Conservation (phyloP, 2,888 invertebrate species). For the Patella ulyssiponensis region DNA sequence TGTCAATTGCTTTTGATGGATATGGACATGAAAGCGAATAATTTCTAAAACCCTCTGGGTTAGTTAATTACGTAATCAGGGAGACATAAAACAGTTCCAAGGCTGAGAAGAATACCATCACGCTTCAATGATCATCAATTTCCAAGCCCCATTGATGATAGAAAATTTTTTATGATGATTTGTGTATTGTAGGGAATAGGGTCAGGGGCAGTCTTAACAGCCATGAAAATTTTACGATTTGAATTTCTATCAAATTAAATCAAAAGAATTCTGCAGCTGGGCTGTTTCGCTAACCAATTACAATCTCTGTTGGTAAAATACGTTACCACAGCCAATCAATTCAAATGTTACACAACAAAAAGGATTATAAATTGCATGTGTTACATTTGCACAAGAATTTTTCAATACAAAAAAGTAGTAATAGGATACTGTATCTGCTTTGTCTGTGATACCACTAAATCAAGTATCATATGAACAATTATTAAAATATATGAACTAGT, state of each 20-base stretch:
- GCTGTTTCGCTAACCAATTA: not conserved
- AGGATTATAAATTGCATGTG: too few species aligned
- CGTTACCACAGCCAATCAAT: too few species aligned
- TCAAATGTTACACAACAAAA: too few species aligned
- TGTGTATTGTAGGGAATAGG: not conserved
- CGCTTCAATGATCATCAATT: constrained; percentile 7
- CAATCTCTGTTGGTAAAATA: too few species aligned
- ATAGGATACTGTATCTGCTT: too few species aligned
- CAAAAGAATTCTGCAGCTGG: not conserved
- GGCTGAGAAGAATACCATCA: not conserved
- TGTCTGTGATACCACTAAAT: too few species aligned
- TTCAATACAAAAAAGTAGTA: too few species aligned
- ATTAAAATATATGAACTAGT: too few species aligned
- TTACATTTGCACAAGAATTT: too few species aligned
- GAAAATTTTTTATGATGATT: not conserved
- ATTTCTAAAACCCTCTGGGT: constrained; percentile 5
- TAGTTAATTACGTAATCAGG: constrained; percentile 6
- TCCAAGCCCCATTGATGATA: not conserved
- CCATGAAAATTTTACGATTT: constrained; percentile 2
- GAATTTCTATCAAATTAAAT: constrained; percentile 2
- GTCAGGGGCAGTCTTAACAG: not conserved
- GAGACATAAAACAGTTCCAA: constrained; percentile 3
- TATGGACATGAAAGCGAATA: not conserved
- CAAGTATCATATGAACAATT: too few species aligned
- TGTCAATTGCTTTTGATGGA: not conserved